A percentile compares a stretch with the other conserved stretches of the same genome.
Evolutionary conservation across 2,888 invertebrate species (phyloP).

Genomic region (Phrixothrix hirtus): DNA sequence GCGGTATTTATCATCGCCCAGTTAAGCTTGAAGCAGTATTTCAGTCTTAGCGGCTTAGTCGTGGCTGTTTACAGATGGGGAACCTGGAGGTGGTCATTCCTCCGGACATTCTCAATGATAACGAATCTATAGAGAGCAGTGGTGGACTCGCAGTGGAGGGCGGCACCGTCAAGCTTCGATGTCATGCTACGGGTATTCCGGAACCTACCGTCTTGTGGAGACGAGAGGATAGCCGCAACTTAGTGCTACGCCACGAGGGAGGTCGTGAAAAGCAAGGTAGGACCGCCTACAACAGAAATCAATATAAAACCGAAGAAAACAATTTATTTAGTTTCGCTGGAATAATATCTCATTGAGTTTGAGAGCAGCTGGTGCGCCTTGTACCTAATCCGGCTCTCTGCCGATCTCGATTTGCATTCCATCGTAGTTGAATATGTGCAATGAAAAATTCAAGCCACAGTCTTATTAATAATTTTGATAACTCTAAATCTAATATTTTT

Average conservation of each 20-base stretch:
- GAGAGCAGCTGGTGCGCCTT: conserved; percentile 47
- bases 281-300: conserved; percentile 37
- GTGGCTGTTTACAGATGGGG: conserved; percentile 68
- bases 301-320: conserved; percentile 41
- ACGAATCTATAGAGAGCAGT: conserved; percentile 67
- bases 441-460: conserved; percentile 52
- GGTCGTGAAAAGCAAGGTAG: conserved; percentile 74
- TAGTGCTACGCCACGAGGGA: conserved; percentile 74
- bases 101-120: conserved; percentile 82
- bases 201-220: conserved; percentile 80
- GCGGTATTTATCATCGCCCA: conserved; percentile 29
- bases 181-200: conserved; percentile 81
- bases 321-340: conserved; percentile 43
- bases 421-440: conserved; percentile 48
- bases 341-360: conserved; percentile 46
- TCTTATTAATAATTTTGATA: conserved; percentile 51
- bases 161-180: conserved; percentile 74
- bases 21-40: conserved; percentile 24
- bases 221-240: conserved; percentile 76
- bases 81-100: conserved; percentile 84
- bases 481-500: conserved; percentile 47
- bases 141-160: conserved; percentile 79
- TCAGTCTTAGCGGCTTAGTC: conserved; percentile 22
- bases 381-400: conserved; percentile 45
- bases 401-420: conserved; percentile 48